Base-by-base conservation (phyloP, 2,113 vertebrate species). In the Corythaixoides concolor region DNA sequence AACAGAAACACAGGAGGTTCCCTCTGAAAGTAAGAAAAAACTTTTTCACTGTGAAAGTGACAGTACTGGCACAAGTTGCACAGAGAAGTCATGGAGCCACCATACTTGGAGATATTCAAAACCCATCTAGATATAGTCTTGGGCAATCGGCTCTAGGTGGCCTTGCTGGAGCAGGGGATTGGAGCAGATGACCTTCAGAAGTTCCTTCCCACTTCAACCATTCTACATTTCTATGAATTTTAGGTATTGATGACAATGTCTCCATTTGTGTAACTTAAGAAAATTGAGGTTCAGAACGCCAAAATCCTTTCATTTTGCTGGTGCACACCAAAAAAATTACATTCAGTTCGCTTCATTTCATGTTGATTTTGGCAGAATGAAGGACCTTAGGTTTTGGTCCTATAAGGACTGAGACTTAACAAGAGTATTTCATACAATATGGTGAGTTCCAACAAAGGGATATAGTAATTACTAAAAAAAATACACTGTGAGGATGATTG, bases 401-500 rank as follows among this genome's bases (percentile, higher is more conserved):
- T 55, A 22, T 43, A 52, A 78, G 81, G 16, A 55, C 8, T 79
- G 33, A 92, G 18, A 79, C 73, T 88, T 79, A 58, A 39, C n/a
- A 76, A 59, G 6, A 66, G 8, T 6, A 50, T 86, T 86, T 95
- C 52, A 41, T 74, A 81, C 9, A 50, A 45, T 27, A 55, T 0
- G 1, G 12, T 10, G 15, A n/a, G 18, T 87, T 92, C 12, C 20
- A 80, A 50, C 1, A 24, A 67, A 67, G 10, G 18, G 8, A 55
- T 69, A 53, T 2, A 47, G n/a, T 15, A 86, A 59, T 67, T 77
- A 55, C 16, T 5, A 58, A 77, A 80, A 88, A 58, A 37, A 74
- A 27, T 43, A 41, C 12, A n/a, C n/a, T 91, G 9, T 16, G 84
- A 62, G 32, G 7, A 59, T 0, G 0, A 67, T 5, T 70, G 10